Percentiles rank a stretch among this genome's conserved stretches.
These are phyloP conservation scores for Trididemnum nubilum DNA, from an alignment of 23 tunicate genomes.

Conservation along the genomic window DNA sequence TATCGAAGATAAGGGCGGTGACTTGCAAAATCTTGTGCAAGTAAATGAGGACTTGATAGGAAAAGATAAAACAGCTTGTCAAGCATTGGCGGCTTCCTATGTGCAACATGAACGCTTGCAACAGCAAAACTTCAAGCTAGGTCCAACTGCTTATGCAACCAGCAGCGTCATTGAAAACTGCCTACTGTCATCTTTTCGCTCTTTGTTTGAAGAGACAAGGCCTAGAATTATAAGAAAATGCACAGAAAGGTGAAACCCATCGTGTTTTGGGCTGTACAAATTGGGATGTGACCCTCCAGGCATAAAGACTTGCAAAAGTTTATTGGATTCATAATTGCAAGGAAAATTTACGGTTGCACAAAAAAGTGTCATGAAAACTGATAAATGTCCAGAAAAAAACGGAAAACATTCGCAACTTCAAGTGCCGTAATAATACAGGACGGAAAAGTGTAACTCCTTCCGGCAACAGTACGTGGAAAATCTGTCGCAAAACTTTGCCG, in stretches of 20 bases:
- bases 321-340: constrained; percentile 17
- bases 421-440: neutral
- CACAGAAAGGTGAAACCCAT: constrained; percentile 10
- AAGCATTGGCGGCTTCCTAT: neutral
- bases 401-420: constrained; percentile 3
- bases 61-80: constrained; percentile 1
- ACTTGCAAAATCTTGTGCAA: constrained; percentile 1
- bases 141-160: too few species aligned
- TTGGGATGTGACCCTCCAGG: neutral
- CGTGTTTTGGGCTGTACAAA: neutral
- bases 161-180: constrained; percentile 10
- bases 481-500: neutral
- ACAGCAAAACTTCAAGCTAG: constrained; percentile 20
- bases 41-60: constrained; percentile 19
- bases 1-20: neutral
- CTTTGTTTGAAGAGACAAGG: constrained; percentile 1
- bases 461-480: neutral
- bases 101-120: constrained; percentile 17
- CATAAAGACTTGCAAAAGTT: constrained; percentile 22
- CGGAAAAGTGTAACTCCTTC: neutral
- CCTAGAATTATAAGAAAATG: constrained; percentile 16
- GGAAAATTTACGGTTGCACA: neutral
- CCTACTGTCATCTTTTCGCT: constrained; percentile 17
- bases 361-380: neutral
- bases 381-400: neutral